Conservation (phyloP, 2,888 invertebrate genomes). For the Drosophila cognata region DNA sequence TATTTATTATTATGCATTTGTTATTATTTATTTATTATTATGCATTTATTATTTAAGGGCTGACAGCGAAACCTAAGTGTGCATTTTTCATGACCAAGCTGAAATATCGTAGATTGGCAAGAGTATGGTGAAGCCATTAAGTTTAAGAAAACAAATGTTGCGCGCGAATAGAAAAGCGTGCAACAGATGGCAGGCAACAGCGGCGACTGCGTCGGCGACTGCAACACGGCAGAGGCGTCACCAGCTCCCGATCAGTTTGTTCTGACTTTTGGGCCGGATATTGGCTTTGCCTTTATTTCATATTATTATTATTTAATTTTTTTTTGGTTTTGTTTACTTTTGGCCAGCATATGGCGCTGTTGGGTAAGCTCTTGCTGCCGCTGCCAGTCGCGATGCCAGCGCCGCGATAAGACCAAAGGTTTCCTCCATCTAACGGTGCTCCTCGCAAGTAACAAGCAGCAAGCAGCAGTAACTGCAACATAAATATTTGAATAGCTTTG, state of each 20-base stretch:
- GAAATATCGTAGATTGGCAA: neutral
- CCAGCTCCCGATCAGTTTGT: conserved; percentile 32
- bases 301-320: neutral
- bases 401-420: conserved; percentile 48
- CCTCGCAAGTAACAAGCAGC: neutral
- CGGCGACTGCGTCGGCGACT: conserved; percentile 3
- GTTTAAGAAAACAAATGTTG: conserved; percentile 50
- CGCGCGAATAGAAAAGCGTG: conserved; percentile 69
- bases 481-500: conserved; percentile 40
- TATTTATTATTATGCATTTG: no score
- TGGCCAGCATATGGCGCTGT: conserved; percentile 34
- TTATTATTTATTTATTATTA: no score
- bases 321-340: conserved; percentile 42
- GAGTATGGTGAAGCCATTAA: conserved; percentile 46
- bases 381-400: conserved; percentile 50
- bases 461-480: conserved; percentile 12
- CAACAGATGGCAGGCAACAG: conserved; percentile 63
- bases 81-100: neutral
- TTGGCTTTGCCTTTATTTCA: conserved; percentile 44
- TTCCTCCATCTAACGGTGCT: conserved; percentile 30
- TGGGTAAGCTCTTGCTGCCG: conserved; percentile 10
- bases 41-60: no score
- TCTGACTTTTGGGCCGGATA: conserved; percentile 55
- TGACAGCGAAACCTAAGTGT: neutral
- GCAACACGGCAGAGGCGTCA: conserved; percentile 18